A percentile compares a stretch with the other conserved stretches of the same genome.
Evolutionary conservation across 92 coral and sea anemone genomes (phyloP).

Genomic region (Porites rus): DNA sequence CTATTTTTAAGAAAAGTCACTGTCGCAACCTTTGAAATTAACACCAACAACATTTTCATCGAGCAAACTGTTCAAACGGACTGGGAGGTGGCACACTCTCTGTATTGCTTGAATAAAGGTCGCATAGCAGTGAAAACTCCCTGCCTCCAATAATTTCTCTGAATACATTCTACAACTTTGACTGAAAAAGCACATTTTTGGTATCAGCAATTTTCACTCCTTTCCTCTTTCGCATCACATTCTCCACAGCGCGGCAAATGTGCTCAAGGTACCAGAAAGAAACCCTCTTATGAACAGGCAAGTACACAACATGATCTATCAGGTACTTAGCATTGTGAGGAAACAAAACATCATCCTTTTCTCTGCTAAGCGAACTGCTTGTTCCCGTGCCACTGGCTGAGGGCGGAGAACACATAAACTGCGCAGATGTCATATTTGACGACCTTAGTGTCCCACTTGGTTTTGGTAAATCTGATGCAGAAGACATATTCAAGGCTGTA

Average conservation of each 20-base stretch:
- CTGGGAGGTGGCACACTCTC: too few species aligned
- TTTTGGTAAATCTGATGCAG: conserved; percentile 4
- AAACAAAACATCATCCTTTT: conserved; percentile 64
- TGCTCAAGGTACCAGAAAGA: conserved; percentile 84
- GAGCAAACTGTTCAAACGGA: too few species aligned
- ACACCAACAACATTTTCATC: too few species aligned
- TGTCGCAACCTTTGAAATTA: too few species aligned
- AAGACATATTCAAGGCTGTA: conserved; percentile 48
- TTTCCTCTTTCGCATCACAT: conserved; percentile 77
- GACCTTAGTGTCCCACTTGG: background rate
- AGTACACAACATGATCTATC: conserved; percentile 91
- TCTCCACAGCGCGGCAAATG: conserved; percentile 82
- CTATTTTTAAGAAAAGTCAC: too few species aligned
- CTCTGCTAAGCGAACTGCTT: conserved; percentile 9
- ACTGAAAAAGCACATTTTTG: conserved; percentile 58
- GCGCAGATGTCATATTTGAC: background rate
- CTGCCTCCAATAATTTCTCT: background rate
- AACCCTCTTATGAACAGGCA: conserved; percentile 95
- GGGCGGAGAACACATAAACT: conserved; percentile 26
- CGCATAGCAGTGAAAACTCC: too few species aligned
- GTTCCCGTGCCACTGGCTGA: background rate
- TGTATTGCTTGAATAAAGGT: too few species aligned
- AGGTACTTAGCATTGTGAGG: conserved; percentile 97
- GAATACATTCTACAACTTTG: conserved; percentile 61
- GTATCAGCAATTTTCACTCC: conserved; percentile 67